Base-by-base conservation (phyloP, 2,113 vertebrate species). In the Zeus faber region DNA sequence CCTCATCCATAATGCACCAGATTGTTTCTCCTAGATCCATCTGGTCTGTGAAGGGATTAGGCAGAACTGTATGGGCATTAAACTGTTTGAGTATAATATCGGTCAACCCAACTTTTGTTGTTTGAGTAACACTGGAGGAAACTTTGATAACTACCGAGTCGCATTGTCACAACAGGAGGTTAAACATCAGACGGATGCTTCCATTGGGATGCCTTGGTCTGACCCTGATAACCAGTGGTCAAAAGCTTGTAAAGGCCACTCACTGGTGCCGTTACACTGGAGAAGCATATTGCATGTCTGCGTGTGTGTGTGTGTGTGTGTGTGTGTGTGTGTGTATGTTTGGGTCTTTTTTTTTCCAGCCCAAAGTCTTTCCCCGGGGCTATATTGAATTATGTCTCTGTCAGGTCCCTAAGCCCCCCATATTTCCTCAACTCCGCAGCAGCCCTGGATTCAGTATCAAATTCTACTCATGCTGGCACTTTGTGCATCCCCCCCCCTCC, bases 361-460 rank as follows among this genome's bases (percentile, higher is more conserved):
- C 66, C 75, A 79, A 62, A 21, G 1, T 73, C 68, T 82, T 73
- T 67, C 68, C 77, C 75, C 4, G 59, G 59, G 79, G 77, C 75
- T 82, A 82, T 84, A 85, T 85, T 84, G 73, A 85, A 82, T 85
- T 84, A 85, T 85, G 81, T 85, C 77, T 76, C 77, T 81, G 81
- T 85, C 83, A 85, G 82, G 77, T 84, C 79, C 70, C 83, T 79
- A 76, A 84, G 75, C 83, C 77, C 83, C 77, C 81, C 69, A 79
- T 81, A 84, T 82, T 82, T 82, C 75, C 81, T 85, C 73, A 54
- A 66, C 81, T 74, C 77, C 75, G 65, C 73, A 70, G 69, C 63
- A 79, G 75, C 67, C 77, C 75, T 74, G 70, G 73, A 82, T 80
- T 84, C 75, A 63, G 77, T 79, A 84, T 85, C 83, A 85, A 79